Evolutionary conservation across 2,888 invertebrate genomes (phyloP), one percentile per base, ranked within the genome.

Genomic region (Phaonia tiefii): DNA sequence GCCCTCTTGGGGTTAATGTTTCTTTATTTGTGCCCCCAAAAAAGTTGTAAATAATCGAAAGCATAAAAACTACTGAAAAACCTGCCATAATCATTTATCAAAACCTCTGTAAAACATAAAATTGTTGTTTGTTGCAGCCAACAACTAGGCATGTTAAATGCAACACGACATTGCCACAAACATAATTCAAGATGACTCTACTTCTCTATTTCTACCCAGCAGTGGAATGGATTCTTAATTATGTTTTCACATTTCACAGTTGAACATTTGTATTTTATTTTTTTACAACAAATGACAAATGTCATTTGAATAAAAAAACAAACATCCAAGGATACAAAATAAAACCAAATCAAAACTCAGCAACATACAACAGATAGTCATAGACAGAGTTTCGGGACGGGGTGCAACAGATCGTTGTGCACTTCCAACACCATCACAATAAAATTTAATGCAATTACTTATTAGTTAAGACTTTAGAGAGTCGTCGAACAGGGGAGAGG

Each of bases 151-250:
- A n/a, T n/a, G n/a, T n/a, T n/a, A 70, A 60, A 58, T 17, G 8
- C 13, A 7, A 22, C 31, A 1, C n/a, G 1, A 44, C n/a, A 25
- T 20, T 13, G n/a, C 31, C n/a, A 10, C 49, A 31, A 31, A 31
- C 31, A 58, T 49, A 17, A 49, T 49, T 15, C 49, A 17, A 49
- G 15, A 42, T 2, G 37, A n/a, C 37, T 54, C 7, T 25, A 44
- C 51, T 67, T 54, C 60, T 66, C 39, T 26, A 13, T 65, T 54
- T 54, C 22, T 39, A 4, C n/a, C n/a, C n/a, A n/a, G n/a, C n/a
- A n/a, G n/a, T 17, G 49, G 11, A 54, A 70, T 74, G 25, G 70
- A 3, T 54, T 67, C 72, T 74, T 74, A 80, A 80, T 80, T 80
- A 77, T 60, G 39, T 71, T 77, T 80, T 74, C 54, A 51, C 60